phyloP scores from a whole-genome alignment of 2,888 invertebrate genomes.

The Ectemnius lituratus region DNA sequence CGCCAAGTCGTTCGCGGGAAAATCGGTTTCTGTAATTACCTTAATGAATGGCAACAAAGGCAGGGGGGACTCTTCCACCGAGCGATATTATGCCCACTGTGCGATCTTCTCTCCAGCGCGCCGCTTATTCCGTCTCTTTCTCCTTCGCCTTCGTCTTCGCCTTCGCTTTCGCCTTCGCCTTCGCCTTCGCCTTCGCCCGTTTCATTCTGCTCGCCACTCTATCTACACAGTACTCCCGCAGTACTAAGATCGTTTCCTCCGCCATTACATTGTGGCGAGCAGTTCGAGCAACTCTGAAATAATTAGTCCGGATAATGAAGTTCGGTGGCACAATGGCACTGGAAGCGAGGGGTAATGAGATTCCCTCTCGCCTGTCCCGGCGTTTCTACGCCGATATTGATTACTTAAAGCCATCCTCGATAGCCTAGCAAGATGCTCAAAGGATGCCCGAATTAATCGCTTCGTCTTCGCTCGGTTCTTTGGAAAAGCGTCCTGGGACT shows the following conservation, averaged over 20 bases:
- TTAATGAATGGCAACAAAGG: slow-evolving; percentile 68
- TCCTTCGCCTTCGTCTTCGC: slow-evolving; percentile 40
- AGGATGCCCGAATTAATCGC: slow-evolving; percentile 51
- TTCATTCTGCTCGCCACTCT: slow-evolving; percentile 19
- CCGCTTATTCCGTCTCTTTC: slow-evolving; percentile 20
- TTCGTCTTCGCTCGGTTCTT: slow-evolving; percentile 23
- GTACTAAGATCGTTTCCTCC: slow-evolving; percentile 67
- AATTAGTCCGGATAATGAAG: slow-evolving; percentile 75
- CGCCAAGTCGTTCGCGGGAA: slow-evolving; percentile 51
- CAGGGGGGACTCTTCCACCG: slow-evolving; percentile 44
- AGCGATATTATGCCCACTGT: slow-evolving; percentile 62
- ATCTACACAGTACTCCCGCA: slow-evolving; percentile 49
- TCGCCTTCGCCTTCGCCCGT: slow-evolving; percentile 33
- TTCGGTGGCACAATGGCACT: slow-evolving; percentile 70
- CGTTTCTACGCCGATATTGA: slow-evolving; percentile 68
- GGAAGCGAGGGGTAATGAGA: slow-evolving; percentile 68
- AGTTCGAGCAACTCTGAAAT: slow-evolving; percentile 75
- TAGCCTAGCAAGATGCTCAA: slow-evolving; percentile 39
- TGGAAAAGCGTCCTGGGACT: too few species aligned
- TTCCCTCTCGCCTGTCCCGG: slow-evolving; percentile 59
- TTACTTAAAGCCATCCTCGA: slow-evolving; percentile 58
- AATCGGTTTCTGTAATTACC: slow-evolving; percentile 70
- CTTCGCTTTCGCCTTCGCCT: slow-evolving; percentile 17
- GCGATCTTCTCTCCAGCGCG: slow-evolving; percentile 34
- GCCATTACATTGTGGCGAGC: slow-evolving; percentile 73